These are phyloP conservation scores for Herminia tarsipennalis DNA, from an alignment of 2,888 invertebrate species.

Conservation along the genomic window DNA sequence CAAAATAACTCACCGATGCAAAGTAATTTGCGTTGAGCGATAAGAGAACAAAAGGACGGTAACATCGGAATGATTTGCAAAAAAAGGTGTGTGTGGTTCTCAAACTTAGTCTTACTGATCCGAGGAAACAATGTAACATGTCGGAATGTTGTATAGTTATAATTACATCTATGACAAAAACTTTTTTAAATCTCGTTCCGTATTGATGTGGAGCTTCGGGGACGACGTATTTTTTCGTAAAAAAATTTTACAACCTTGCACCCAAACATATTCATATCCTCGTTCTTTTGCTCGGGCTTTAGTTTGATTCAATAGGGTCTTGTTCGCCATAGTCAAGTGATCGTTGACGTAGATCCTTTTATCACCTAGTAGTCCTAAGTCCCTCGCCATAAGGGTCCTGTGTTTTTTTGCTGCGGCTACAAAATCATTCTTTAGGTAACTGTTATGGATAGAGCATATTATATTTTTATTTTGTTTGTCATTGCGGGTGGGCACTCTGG, in stretches of 20 bases:
- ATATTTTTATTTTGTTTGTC: not conserved
- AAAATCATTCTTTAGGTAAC: too few relatives aligned
- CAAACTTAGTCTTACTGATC: too few relatives aligned
- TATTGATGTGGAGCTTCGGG: not conserved
- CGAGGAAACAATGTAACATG: too few relatives aligned
- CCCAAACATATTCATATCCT: not conserved
- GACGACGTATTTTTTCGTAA: not conserved
- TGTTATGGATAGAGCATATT: not conserved
- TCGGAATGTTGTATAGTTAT: too few relatives aligned
- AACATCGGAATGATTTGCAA: not conserved
- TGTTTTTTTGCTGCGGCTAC: not conserved
- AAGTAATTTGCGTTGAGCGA: too few relatives aligned
- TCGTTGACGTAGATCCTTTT: not conserved
- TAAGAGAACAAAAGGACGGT: not conserved
- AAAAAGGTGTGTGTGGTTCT: conserved; percentile 2
- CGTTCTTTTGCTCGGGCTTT: not conserved
- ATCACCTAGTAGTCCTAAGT: not conserved
- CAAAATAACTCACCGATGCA: too few relatives aligned
- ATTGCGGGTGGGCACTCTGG: not conserved
- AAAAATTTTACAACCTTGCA: not conserved
- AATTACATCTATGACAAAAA: too few relatives aligned
- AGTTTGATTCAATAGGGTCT: not conserved
- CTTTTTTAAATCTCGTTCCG: not conserved
- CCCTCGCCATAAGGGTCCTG: not conserved
- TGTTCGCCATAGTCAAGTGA: not conserved